Percentiles rank a stretch among this genome's conserved stretches.
Evolutionary conservation across 2,113 vertebrate genomes (phyloP).

Genomic region (Centrocercus urophasianus): DNA sequence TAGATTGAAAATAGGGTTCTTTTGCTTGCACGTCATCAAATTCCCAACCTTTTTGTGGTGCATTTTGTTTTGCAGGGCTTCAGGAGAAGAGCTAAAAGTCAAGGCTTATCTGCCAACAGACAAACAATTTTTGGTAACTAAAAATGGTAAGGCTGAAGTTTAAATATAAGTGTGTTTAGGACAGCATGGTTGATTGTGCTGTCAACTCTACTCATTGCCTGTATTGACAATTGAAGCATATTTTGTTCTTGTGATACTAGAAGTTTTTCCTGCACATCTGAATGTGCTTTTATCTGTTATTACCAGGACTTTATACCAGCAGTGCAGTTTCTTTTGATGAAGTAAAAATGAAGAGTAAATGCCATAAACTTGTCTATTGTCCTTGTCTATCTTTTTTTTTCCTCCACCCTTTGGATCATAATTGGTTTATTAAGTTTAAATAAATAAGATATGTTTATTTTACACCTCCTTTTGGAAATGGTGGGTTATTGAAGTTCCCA

Average conservation of each 20-base stretch:
- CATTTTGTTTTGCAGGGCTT: slow-evolving; percentile 83
- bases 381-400: background rate
- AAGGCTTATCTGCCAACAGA: slow-evolving; percentile 93
- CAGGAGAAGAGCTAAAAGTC: slow-evolving; percentile 94
- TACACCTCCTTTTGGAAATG: background rate
- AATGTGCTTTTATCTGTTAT: background rate
- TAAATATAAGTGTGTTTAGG: background rate
- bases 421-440: background rate
- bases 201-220: background rate
- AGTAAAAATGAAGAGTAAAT: background rate
- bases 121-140: slow-evolving; percentile 97
- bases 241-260: background rate
- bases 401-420: background rate
- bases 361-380: background rate
- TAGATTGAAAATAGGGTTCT: background rate
- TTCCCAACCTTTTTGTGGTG: slow-evolving; percentile 38
- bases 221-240: background rate
- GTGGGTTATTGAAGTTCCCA: background rate
- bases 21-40: slow-evolving; percentile 27
- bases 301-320: background rate
- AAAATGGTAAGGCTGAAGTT: slow-evolving; percentile 87
- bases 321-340: background rate
- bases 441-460: background rate
- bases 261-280: background rate
- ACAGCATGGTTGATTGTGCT: background rate